Evolutionary conservation across 2,113 vertebrate species (phyloP).

Genomic region (Antechinus stuartii): DNA sequence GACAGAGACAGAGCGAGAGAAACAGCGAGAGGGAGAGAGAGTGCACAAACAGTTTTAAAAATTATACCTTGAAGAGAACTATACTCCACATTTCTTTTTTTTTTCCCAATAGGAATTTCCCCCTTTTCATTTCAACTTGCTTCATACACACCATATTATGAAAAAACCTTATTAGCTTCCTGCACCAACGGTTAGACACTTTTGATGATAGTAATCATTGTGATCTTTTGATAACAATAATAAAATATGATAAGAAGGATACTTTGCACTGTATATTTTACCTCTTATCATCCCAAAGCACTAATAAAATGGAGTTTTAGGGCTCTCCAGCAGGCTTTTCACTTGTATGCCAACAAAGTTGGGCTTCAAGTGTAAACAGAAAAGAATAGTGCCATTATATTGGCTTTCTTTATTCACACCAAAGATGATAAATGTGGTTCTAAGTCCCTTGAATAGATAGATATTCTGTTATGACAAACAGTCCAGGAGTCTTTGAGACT

Average conservation of each 20-base stretch:
- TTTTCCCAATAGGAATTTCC: slow-evolving; percentile 50
- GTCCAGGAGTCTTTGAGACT: slow-evolving; percentile 10
- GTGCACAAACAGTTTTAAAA: background rate
- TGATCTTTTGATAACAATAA: slow-evolving; percentile 67
- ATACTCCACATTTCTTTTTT: background rate
- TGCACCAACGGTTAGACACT: slow-evolving; percentile 46
- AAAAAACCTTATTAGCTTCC: slow-evolving; percentile 23
- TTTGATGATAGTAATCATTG: slow-evolving; percentile 56
- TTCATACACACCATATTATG: background rate
- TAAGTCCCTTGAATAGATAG: slow-evolving; percentile 47
- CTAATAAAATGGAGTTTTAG: slow-evolving; percentile 58
- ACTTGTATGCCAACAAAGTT: slow-evolving; percentile 64
- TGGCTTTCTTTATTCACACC: slow-evolving; percentile 63
- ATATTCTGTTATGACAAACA: slow-evolving; percentile 56
- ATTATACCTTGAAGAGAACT: background rate
- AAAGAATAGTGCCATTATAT: slow-evolving; percentile 73
- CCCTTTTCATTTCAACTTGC: slow-evolving; percentile 39
- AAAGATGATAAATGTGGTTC: slow-evolving; percentile 63
- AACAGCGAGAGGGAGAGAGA: background rate
- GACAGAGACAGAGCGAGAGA: too few species aligned
- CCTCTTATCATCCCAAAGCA: slow-evolving; percentile 67
- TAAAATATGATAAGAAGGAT: slow-evolving; percentile 72
- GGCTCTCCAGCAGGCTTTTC: slow-evolving; percentile 52
- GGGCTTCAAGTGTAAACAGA: slow-evolving; percentile 61
- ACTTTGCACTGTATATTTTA: slow-evolving; percentile 73